Evolutionary conservation across 1,140 invertebrate species (phyloP).

Genomic region (Lepidurus arcticus): DNA sequence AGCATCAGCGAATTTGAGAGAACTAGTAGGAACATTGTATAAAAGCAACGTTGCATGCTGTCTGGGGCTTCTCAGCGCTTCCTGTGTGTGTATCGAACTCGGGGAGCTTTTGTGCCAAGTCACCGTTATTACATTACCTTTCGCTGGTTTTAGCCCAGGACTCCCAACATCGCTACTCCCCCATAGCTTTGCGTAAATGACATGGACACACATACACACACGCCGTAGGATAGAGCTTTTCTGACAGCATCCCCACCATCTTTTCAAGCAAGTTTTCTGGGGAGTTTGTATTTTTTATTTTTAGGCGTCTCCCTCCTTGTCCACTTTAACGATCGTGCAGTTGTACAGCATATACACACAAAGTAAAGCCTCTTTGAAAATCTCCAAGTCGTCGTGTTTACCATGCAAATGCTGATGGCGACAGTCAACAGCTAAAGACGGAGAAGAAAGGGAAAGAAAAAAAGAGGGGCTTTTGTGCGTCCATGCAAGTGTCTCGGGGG

Average conservation of each 20-base stretch:
- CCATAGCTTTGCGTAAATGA: background rate
- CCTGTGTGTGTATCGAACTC: background rate
- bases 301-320: background rate
- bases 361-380: constrained; percentile 1
- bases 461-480: background rate
- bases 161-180: background rate
- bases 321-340: background rate
- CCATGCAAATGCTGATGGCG: constrained; percentile 12
- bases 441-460: background rate
- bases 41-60: constrained; percentile 18
- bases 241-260: background rate
- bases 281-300: background rate
- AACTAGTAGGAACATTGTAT: background rate
- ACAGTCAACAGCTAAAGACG: background rate
- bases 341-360: background rate
- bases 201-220: background rate
- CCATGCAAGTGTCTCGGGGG: background rate
- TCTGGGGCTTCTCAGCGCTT: constrained; percentile 3
- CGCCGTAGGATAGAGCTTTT: background rate
- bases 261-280: background rate
- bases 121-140: constrained; percentile 19
- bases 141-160: background rate
- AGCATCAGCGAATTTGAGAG: background rate
- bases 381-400: constrained; percentile 9
- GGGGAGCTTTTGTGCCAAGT: background rate